Percentiles rank a stretch among this genome's conserved stretches.
phyloP scores from a whole-genome alignment of 2,797 vertebrate genomes.

The Fistularia commersonii region DNA sequence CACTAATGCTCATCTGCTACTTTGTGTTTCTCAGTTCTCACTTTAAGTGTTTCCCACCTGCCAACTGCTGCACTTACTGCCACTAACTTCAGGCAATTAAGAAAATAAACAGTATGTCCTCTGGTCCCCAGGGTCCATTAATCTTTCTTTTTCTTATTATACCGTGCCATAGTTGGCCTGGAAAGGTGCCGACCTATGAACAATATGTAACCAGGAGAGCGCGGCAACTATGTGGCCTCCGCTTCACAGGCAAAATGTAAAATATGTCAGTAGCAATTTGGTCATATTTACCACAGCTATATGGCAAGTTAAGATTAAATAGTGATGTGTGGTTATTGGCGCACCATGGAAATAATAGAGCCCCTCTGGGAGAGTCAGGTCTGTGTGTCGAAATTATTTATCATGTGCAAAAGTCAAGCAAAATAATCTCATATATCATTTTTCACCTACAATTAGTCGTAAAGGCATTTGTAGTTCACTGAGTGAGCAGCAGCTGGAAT shows the following conservation, averaged over 20 bases:
- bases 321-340: slow-evolving; percentile 52
- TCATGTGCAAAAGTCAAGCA: slow-evolving; percentile 46
- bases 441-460: slow-evolving; percentile 47
- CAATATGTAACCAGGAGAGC: slow-evolving; percentile 71
- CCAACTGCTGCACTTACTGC: slow-evolving; percentile 30
- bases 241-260: slow-evolving; percentile 42
- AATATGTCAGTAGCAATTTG: slow-evolving; percentile 60
- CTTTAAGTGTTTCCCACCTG: slow-evolving; percentile 48
- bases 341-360: slow-evolving; percentile 52
- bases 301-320: slow-evolving; percentile 62
- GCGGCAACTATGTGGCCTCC: slow-evolving; percentile 61
- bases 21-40: slow-evolving; percentile 29
- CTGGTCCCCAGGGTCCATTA: slow-evolving; percentile 55
- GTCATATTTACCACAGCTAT: slow-evolving; percentile 48
- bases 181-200: slow-evolving; percentile 57
- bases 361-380: slow-evolving; percentile 22
- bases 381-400: slow-evolving; percentile 44
- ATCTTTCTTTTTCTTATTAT: slow-evolving; percentile 66
- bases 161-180: slow-evolving; percentile 47
- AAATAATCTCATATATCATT: slow-evolving; percentile 51
- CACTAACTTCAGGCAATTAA: slow-evolving; percentile 56
- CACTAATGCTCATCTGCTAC: no score
- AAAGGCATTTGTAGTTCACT: slow-evolving; percentile 27
- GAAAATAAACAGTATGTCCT: slow-evolving; percentile 67
- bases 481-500: slow-evolving; percentile 26